A percentile compares a stretch with the other conserved stretches of the same genome.
These are phyloP conservation scores for Liparis tanakae DNA, from an alignment of 2,797 vertebrate species.

Conservation along the genomic window DNA sequence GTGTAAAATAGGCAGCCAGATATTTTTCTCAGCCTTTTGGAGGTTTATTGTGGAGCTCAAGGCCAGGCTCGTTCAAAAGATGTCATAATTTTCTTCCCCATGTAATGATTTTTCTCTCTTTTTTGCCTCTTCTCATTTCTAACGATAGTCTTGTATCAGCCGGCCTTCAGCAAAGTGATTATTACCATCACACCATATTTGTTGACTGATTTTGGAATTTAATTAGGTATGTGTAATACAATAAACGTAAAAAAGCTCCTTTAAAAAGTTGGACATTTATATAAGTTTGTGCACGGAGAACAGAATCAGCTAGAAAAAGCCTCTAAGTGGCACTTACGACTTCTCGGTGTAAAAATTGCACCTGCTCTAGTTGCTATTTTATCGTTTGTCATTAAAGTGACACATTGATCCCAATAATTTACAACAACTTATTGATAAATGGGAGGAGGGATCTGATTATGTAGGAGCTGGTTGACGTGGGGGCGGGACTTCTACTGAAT, in stretches of 20 bases:
- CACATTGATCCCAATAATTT: neutral
- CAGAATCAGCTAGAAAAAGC: neutral
- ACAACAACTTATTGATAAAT: neutral
- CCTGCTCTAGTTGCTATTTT: neutral
- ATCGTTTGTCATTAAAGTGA: neutral
- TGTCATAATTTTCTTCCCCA: neutral
- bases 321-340: neutral
- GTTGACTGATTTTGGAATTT: neutral
- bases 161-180: slow-evolving; percentile 1
- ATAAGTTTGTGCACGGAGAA: neutral
- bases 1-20: slow-evolving; percentile 1
- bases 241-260: neutral
- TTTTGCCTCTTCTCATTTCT: slow-evolving; percentile 1
- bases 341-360: neutral
- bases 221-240: neutral
- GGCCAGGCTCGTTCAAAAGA: neutral
- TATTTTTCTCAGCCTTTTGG: slow-evolving; percentile 16
- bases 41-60: slow-evolving; percentile 21
- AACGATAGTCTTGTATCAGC: slow-evolving; percentile 3
- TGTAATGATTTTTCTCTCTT: neutral
- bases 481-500: neutral
- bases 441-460: neutral
- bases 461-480: neutral
- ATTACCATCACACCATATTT: neutral
- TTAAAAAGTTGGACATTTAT: neutral